These are phyloP conservation scores for Unio pictorum DNA, from an alignment of 2,888 invertebrate species.

Conservation along the genomic window DNA sequence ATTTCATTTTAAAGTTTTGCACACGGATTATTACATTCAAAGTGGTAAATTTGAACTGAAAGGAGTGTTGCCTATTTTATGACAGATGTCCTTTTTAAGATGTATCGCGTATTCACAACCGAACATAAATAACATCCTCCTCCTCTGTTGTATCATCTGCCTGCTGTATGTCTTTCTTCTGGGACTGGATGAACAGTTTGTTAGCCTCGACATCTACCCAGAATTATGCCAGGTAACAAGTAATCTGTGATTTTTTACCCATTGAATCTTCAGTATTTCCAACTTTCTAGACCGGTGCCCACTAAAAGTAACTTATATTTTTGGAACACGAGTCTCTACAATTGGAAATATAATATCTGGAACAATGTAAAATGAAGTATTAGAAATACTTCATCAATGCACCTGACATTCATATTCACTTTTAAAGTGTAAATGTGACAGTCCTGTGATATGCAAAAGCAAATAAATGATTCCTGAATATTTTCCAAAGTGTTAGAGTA, in stretches of 20 bases:
- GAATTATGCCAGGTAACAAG: slow-evolving; percentile 83
- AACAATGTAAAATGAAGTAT: too few relatives aligned
- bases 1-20: too few relatives aligned
- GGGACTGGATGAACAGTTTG: slow-evolving; percentile 78
- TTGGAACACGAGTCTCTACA: neutral
- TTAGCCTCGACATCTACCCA: slow-evolving; percentile 81
- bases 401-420: too few relatives aligned
- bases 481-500: too few relatives aligned
- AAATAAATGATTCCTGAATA: too few relatives aligned
- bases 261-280: neutral
- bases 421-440: too few relatives aligned
- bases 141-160: slow-evolving; percentile 93
- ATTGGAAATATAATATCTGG: too few relatives aligned
- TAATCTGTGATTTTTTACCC: neutral
- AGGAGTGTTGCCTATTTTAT: neutral
- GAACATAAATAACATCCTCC: slow-evolving; percentile 96
- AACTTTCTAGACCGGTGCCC: neutral
- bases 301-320: neutral
- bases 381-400: too few relatives aligned
- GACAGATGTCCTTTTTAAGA: slow-evolving; percentile 75
- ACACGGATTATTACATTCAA: too few relatives aligned
- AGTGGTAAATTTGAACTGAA: too few relatives aligned
- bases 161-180: slow-evolving; percentile 91
- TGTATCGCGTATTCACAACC: slow-evolving; percentile 98
- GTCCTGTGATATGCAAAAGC: too few relatives aligned